phyloP scores from a whole-genome alignment of 1,140 invertebrate species.

The Lordiphosa collinella region DNA sequence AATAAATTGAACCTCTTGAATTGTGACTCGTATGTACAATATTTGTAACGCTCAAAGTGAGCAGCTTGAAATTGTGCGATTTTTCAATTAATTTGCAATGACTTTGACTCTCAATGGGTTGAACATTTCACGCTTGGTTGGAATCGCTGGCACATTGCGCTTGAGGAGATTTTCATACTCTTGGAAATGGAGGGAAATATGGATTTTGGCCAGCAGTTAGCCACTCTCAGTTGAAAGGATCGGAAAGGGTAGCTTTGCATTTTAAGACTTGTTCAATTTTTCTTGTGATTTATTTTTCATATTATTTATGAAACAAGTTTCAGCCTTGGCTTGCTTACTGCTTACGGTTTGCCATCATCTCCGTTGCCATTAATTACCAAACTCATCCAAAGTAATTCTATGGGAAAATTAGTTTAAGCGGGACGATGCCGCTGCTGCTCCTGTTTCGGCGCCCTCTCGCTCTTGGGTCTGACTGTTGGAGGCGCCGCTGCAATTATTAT shows the following conservation, averaged over 20 bases:
- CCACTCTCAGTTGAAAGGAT: too few relatives aligned
- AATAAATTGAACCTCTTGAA: slow-evolving; percentile 7
- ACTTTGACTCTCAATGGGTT: slow-evolving; percentile 32
- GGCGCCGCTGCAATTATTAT: slow-evolving; percentile 64
- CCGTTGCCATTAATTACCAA: slow-evolving; percentile 68
- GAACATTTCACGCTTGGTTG: slow-evolving; percentile 18
- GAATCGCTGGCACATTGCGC: not conserved
- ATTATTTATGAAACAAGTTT: slow-evolving; percentile 22
- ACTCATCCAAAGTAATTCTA: slow-evolving; percentile 75
- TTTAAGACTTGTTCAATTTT: not conserved
- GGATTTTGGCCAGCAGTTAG: too few relatives aligned
- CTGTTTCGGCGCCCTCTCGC: not conserved
- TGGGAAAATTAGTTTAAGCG: slow-evolving; percentile 71
- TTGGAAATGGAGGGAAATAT: too few relatives aligned
- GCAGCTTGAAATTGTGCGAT: slow-evolving; percentile 8
- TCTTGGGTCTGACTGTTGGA: slow-evolving; percentile 30
- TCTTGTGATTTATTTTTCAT: not conserved
- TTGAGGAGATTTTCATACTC: too few relatives aligned
- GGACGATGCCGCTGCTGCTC: not conserved
- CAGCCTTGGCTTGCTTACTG: slow-evolving; percentile 13
- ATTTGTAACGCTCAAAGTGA: not conserved
- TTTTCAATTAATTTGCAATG: slow-evolving; percentile 41
- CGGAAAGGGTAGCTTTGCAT: too few relatives aligned
- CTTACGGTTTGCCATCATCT: slow-evolving; percentile 22
- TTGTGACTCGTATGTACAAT: not conserved